Percentiles rank a stretch among this genome's conserved stretches.
These are phyloP conservation scores for Micromys minutus DNA, from an alignment of 2,113 vertebrate species.

Conservation along the genomic window DNA sequence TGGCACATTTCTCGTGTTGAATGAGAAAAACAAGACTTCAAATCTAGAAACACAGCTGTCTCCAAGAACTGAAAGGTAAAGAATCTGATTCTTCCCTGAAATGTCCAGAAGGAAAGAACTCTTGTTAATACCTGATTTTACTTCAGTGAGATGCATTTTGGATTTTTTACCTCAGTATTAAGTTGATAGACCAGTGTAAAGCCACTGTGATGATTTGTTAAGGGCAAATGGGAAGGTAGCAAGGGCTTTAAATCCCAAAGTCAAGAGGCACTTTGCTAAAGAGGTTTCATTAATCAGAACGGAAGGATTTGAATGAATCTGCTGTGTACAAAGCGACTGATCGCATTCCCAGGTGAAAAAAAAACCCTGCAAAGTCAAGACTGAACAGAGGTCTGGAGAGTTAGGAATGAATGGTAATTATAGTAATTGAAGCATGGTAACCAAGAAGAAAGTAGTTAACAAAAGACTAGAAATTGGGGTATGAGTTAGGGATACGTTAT, in stretches of 20 bases:
- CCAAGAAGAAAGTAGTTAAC: neutral
- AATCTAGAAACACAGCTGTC: neutral
- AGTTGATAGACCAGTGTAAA: conserved; percentile 19
- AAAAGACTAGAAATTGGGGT: conserved; percentile 23
- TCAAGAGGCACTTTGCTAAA: neutral
- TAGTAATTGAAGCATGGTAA: neutral
- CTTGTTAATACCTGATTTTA: neutral
- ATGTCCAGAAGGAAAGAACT: neutral
- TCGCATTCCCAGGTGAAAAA: neutral
- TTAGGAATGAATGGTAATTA: neutral
- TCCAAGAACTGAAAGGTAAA: neutral
- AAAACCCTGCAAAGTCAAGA: neutral
- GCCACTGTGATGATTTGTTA: neutral
- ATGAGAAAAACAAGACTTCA: neutral
- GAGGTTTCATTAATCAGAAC: neutral
- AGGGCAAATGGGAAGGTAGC: conserved; percentile 3
- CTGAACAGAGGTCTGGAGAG: neutral
- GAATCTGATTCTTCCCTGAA: neutral
- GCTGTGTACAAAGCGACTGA: neutral
- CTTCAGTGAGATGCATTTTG: neutral
- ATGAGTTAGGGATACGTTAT: neutral
- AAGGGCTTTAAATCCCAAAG: neutral
- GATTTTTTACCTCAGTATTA: neutral
- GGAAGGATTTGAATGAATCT: neutral
- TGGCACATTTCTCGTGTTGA: neutral